Base-by-base conservation (phyloP, 2,113 vertebrate genomes). In the Poecilia latipinna region DNA sequence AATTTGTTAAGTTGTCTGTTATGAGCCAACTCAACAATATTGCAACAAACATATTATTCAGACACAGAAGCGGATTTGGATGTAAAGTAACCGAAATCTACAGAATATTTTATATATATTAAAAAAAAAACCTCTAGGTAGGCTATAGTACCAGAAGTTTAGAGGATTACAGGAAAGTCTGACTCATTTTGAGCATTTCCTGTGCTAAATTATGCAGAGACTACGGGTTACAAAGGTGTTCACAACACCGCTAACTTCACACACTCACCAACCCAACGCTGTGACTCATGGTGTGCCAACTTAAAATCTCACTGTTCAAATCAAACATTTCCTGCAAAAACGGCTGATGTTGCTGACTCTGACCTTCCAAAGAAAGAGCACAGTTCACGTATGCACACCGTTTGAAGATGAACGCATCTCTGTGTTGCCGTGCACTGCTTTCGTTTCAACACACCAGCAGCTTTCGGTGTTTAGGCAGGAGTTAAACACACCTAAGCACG, bases 401-500 rank as follows among this genome's bases (percentile, higher is more conserved):
- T 26, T 54, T 22, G 29, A 51, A 32, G 67, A 29, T 22, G 19
- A 29, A 48, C 51, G 42, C 66, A 22, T 44, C 31, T 13, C 35
- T 12, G 61, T 28, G 63, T 37, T 7, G 61, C 17, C 42, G 54
- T 77, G 74, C 72, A 65, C 3, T 37, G 17, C 19, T 57, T 32
- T 61, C 33, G 12, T 70, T 64, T 80, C 7, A 44, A 12, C 19
- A 48, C 28, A 42, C 1, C 1, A 63, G 51, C 29, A 68, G 71
- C 35, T 66, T 15, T 35, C 12, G 57, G 3, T 81, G 70, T 77
- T 69, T 65, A 72, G 75, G 35, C 72, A 61, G 51, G 68, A 79
- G 82, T 89, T 86, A 82, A 88, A 84, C 65, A 79, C 81, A 81
- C 44, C 61, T 72, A 42, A 69, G 82, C 68, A 79, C 76, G 83